A percentile compares a stretch with the other conserved stretches of the same genome.
These are phyloP conservation scores for Nymphalis io DNA, from an alignment of 1,140 invertebrate species.

Conservation along the genomic window DNA sequence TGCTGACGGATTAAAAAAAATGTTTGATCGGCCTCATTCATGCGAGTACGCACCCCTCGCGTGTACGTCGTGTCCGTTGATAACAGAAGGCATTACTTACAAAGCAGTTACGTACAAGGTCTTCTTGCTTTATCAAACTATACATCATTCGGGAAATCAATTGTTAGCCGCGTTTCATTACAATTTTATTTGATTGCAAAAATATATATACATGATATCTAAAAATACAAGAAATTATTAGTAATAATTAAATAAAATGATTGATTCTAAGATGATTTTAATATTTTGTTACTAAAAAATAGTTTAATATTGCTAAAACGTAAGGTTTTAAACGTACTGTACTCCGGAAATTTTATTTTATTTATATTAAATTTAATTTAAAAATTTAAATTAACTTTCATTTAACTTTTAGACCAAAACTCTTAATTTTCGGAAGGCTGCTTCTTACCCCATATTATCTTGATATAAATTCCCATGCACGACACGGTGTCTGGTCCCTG, in stretches of 20 bases:
- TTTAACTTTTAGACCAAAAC: background rate
- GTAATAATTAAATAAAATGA: conserved; percentile 1
- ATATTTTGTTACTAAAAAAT: too few relatives aligned
- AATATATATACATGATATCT: conserved; percentile 30
- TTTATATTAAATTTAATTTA: too few relatives aligned
- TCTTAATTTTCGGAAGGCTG: background rate
- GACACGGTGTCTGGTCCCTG: conserved; percentile 45
- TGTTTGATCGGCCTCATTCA: conserved; percentile 34
- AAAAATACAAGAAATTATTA: conserved; percentile 6
- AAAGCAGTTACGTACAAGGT: conserved; percentile 46
- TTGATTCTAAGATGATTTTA: too few relatives aligned
- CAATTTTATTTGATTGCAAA: conserved; percentile 34
- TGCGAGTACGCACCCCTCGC: conserved; percentile 52
- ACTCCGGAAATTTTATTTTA: too few relatives aligned
- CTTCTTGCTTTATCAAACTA: conserved; percentile 51
- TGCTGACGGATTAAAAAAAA: conserved; percentile 20
- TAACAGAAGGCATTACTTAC: conserved; percentile 46
- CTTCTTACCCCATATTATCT: conserved; percentile 26
- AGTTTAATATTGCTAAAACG: background rate
- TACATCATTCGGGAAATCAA: conserved; percentile 38
- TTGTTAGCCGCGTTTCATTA: conserved; percentile 29
- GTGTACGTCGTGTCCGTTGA: conserved; percentile 47
- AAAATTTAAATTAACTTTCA: too few relatives aligned
- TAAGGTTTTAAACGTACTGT: too few relatives aligned
- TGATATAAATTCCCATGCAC: conserved; percentile 50